Evolutionary conservation across 2,113 vertebrate species (phyloP).

Genomic region (Sula dactylatra): DNA sequence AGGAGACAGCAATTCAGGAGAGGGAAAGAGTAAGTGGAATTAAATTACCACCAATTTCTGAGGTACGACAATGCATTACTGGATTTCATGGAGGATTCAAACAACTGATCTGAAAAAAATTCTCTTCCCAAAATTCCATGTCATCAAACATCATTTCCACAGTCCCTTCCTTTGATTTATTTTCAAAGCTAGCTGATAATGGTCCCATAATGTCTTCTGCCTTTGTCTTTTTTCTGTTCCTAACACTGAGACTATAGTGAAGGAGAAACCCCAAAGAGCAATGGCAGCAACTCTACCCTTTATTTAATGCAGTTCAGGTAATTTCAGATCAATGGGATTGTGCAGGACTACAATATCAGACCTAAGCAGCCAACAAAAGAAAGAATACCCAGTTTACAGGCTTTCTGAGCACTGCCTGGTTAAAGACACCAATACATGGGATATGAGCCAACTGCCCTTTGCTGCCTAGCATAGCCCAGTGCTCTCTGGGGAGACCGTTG

Average conservation of each 20-base stretch:
- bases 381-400: background rate
- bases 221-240: background rate
- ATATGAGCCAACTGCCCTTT: background rate
- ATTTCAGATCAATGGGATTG: background rate
- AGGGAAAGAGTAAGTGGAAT: background rate
- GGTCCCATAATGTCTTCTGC: background rate
- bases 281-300: background rate
- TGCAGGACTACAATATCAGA: background rate
- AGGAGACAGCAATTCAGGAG: background rate
- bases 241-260: background rate
- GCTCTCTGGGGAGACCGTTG: background rate
- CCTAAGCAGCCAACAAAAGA: background rate
- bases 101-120: background rate
- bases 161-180: conserved; percentile 19
- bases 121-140: background rate
- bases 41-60: background rate
- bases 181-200: background rate
- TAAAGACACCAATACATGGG: accelerated
- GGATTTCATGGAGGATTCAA: background rate
- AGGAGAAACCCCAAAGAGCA: background rate
- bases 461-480: background rate
- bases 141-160: background rate
- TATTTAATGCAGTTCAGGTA: background rate
- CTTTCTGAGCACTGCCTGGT: background rate
- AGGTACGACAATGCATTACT: background rate